Evolutionary conservation across 2,797 vertebrate genomes (phyloP).

Genomic region (Gouania willdenowi): DNA sequence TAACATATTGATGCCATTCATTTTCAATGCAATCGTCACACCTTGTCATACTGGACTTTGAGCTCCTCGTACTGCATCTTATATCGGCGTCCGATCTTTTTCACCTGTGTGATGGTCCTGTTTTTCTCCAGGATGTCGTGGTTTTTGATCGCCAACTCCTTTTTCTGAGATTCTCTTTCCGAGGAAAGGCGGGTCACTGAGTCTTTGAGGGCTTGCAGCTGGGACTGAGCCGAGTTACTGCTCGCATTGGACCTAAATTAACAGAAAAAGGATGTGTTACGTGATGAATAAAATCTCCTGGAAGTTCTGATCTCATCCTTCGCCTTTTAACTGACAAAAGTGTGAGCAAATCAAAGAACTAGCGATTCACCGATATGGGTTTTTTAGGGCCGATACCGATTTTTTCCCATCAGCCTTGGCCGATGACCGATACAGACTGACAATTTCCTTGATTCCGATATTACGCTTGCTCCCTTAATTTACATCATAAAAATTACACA

Average conservation of each 20-base stretch:
- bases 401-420: no score
- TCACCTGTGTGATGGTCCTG: constrained; percentile 95
- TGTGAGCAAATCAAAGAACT: background rate
- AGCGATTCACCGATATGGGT: no score
- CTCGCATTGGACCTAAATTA: constrained; percentile 79
- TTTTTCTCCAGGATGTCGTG: constrained; percentile 89
- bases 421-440: no score
- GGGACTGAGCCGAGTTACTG: constrained; percentile 83
- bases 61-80: constrained; percentile 97
- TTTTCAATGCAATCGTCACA: constrained; percentile 25
- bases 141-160: constrained; percentile 83
- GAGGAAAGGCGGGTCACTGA: constrained; percentile 76
- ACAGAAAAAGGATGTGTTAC: background rate
- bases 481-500: no score
- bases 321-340: background rate
- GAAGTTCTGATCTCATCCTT: no score
- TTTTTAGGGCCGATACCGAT: no score
- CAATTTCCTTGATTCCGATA: no score
- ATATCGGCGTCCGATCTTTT: constrained; percentile 96
- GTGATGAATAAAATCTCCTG: background rate
- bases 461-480: no score
- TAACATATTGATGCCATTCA: no score
- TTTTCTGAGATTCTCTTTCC: constrained; percentile 85
- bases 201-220: constrained; percentile 84
- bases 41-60: constrained; percentile 93